Conservation (phyloP, 1,140 invertebrate species). For the Zaprionus africanus region DNA sequence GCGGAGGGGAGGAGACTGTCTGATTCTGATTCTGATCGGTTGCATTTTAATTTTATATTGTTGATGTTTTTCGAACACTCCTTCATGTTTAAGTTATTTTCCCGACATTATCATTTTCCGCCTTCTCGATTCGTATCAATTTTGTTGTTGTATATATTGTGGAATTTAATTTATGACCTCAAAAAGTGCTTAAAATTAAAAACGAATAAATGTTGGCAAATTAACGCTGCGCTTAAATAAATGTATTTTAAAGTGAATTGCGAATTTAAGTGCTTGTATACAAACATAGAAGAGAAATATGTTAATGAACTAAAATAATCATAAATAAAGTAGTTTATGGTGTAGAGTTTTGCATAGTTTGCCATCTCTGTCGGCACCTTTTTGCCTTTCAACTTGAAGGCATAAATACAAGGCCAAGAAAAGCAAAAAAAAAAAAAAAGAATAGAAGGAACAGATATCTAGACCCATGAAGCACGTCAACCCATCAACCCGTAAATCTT, state of each 20-base stretch:
- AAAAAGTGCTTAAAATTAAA: conserved; percentile 33
- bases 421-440: too few relatives aligned
- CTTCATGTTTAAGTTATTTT: conserved; percentile 15
- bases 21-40: conserved; percentile 12
- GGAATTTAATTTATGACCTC: conserved; percentile 27
- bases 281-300: conserved; percentile 4
- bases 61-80: background rate
- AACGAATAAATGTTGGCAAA: conserved; percentile 35
- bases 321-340: conserved; percentile 19
- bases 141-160: conserved; percentile 1
- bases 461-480: conserved; percentile 40
- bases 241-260: conserved; percentile 8
- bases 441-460: conserved; percentile 28
- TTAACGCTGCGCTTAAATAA: conserved; percentile 31
- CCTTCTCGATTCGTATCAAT: background rate
- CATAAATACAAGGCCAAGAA: conserved; percentile 25
- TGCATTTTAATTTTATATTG: conserved; percentile 27
- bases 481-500: conserved; percentile 66
- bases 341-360: conserved; percentile 2
- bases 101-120: conserved; percentile 10
- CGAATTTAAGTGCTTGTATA: background rate
- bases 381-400: background rate
- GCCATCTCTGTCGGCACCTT: conserved; percentile 1
- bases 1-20: conserved; percentile 2
- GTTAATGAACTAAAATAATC: conserved; percentile 19